Conservation (phyloP, 2,113 vertebrate genomes). For the Myocastor coypus region DNA sequence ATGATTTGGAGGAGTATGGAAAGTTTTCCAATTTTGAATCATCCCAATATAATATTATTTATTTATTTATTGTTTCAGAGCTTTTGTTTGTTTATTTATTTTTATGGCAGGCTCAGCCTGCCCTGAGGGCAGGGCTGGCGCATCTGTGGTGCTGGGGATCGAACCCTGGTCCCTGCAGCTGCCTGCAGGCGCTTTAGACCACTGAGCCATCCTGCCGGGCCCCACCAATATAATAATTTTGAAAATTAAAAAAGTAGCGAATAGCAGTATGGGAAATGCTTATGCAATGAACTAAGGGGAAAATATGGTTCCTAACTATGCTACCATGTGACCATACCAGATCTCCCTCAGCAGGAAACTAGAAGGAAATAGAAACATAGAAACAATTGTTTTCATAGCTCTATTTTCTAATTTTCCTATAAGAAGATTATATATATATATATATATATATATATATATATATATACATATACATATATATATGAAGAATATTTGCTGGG, state of each 20-base stretch:
- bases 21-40: background rate
- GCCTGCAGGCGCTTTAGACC: too few species aligned
- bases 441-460: too few species aligned
- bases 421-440: too few species aligned
- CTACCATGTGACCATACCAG: background rate
- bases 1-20: background rate
- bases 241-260: background rate
- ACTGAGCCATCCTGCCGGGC: too few species aligned
- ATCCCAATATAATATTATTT: background rate
- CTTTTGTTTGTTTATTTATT: too few species aligned
- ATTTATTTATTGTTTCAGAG: too few species aligned
- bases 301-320: background rate
- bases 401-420: constrained; percentile 20
- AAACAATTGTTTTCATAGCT: background rate
- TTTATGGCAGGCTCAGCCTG: too few species aligned
- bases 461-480: background rate
- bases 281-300: background rate
- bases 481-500: background rate
- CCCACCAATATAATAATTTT: too few species aligned
- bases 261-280: background rate
- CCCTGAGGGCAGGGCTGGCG: too few species aligned
- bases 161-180: too few species aligned
- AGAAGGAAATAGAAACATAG: background rate
- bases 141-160: too few species aligned
- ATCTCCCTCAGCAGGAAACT: background rate